phyloP scores from a whole-genome alignment of 2,888 invertebrate genomes.

The Yponomeuta sedellus region DNA sequence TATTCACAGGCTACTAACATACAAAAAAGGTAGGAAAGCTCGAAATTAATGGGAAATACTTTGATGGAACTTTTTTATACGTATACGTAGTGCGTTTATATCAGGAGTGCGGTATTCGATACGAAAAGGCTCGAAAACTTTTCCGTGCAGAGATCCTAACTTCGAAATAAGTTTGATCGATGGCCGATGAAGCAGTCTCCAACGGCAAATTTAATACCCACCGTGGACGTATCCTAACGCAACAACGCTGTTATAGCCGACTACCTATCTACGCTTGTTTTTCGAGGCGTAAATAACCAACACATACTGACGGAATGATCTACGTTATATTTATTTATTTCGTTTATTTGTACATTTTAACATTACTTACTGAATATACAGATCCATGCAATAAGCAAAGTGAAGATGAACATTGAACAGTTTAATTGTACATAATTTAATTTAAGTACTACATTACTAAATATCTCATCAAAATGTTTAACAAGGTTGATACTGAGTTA shows the following conservation, averaged over 20 bases:
- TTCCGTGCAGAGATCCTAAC: not conserved
- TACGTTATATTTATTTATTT: slow-evolving; percentile 28
- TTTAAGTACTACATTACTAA: slow-evolving; percentile 15
- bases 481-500: slow-evolving; percentile 29
- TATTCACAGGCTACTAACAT: too few relatives aligned
- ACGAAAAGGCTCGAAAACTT: not conserved
- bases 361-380: slow-evolving; percentile 35
- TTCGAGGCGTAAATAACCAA: not conserved
- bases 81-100: too few relatives aligned
- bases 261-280: not conserved
- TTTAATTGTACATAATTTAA: slow-evolving; percentile 29
- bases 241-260: not conserved
- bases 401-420: slow-evolving; percentile 29
- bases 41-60: too few relatives aligned
- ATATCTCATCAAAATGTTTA: not conserved
- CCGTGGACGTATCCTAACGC: not conserved
- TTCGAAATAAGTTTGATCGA: not conserved
- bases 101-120: not conserved
- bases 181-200: not conserved
- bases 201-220: not conserved
- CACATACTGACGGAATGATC: slow-evolving; percentile 10
- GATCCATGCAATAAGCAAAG: slow-evolving; percentile 37
- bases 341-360: slow-evolving; percentile 57
- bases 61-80: too few relatives aligned
- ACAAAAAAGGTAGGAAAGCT: too few relatives aligned